Conservation (phyloP, 2,888 invertebrate genomes). For the Rotaria socialis region DNA sequence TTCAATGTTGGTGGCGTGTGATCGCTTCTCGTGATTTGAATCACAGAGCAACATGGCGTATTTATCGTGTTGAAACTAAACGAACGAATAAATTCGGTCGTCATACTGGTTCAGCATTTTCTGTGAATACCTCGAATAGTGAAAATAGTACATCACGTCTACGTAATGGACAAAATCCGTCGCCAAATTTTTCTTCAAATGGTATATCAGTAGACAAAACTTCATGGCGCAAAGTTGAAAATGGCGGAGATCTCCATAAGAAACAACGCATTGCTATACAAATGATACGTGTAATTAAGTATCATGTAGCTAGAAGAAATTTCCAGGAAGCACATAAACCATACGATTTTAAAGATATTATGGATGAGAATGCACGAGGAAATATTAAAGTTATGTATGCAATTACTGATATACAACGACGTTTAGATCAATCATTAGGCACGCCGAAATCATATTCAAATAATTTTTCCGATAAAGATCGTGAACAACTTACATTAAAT, state of each 20-base stretch:
- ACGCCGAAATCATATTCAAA: neutral
- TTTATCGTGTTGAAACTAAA: slow-evolving; percentile 8
- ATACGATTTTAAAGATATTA: slow-evolving; percentile 36
- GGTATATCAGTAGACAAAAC: neutral
- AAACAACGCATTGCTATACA: neutral
- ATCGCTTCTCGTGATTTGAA: neutral
- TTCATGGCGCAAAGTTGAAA: neutral
- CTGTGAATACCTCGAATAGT: neutral
- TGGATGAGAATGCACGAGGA: slow-evolving; percentile 30
- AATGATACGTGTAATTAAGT: neutral
- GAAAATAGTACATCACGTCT: neutral
- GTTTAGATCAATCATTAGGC: slow-evolving; percentile 34
- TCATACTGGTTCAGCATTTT: neutral
- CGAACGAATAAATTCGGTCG: neutral
- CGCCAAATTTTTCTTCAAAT: neutral
- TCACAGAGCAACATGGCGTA: neutral
- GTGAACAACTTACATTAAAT: slow-evolving; percentile 31
- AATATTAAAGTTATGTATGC: slow-evolving; percentile 33
- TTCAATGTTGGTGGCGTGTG: slow-evolving; percentile 46
- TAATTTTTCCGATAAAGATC: neutral
- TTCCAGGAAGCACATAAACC: slow-evolving; percentile 34
- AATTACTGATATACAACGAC: slow-evolving; percentile 17
- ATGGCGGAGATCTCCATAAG: neutral
- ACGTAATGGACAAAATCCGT: neutral
- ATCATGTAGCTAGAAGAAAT: slow-evolving; percentile 17